Evolutionary conservation across 2,888 invertebrate species (phyloP).

Genomic region (Drosophila differens): DNA sequence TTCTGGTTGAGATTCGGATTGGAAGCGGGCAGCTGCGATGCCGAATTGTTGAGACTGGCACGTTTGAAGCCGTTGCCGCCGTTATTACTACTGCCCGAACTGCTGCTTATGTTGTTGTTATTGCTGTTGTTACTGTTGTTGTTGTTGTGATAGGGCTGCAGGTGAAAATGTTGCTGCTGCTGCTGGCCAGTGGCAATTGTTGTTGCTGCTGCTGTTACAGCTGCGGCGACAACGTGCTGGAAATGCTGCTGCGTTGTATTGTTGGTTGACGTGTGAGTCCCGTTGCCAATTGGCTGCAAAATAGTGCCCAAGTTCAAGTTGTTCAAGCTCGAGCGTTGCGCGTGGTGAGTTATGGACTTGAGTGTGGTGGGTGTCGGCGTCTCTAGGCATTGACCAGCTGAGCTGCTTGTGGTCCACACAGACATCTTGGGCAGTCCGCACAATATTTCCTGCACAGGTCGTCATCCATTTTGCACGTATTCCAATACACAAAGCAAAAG

Average conservation of each 20-base stretch:
- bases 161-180: constrained; percentile 51
- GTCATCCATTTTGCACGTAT: constrained; percentile 49
- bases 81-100: constrained; percentile 51
- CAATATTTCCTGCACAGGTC: constrained; percentile 36
- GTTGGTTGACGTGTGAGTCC: constrained; percentile 30
- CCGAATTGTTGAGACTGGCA: constrained; percentile 66
- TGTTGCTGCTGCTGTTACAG: constrained; percentile 74
- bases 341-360: constrained; percentile 20
- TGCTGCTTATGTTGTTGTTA: constrained; percentile 42
- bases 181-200: constrained; percentile 72
- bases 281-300: constrained; percentile 47
- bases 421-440: constrained; percentile 85
- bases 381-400: constrained; percentile 86
- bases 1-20: constrained; percentile 48
- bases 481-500: constrained; percentile 23
- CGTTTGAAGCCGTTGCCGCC: constrained; percentile 63
- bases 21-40: constrained; percentile 56
- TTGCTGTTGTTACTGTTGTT: constrained; percentile 25
- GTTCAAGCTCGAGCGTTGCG: constrained; percentile 27
- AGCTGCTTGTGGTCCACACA: constrained; percentile 90
- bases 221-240: constrained; percentile 75
- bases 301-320: constrained; percentile 36
- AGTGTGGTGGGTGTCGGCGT: constrained; percentile 36
- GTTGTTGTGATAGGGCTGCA: constrained; percentile 28
- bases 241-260: constrained; percentile 56